Conservation (phyloP, 2,113 vertebrate genomes). For the Corydoras sp. region DNA sequence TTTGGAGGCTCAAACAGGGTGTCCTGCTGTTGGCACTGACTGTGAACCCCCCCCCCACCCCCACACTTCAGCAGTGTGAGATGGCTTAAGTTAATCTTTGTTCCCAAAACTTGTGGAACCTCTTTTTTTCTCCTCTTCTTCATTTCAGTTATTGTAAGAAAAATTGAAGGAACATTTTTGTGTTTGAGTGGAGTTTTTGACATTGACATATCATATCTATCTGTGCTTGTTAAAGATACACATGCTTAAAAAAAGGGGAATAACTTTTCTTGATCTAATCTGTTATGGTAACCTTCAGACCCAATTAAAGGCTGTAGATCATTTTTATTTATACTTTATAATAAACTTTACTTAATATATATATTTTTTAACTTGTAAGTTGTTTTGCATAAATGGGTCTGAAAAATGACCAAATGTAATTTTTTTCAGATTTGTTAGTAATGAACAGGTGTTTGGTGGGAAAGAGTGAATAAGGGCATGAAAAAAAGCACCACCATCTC, state of each 20-base stretch:
- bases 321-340: too few relatives aligned
- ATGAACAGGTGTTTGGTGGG: conserved; percentile 50
- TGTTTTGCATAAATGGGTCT: too few relatives aligned
- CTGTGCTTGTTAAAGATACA: too few relatives aligned
- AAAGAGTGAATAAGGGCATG: conserved; percentile 40
- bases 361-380: too few relatives aligned
- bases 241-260: too few relatives aligned
- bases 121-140: conserved; percentile 38
- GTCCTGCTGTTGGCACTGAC: conserved; percentile 69
- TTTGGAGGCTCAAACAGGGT: conserved; percentile 79
- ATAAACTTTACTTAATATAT: too few relatives aligned
- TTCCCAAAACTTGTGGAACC: conserved; percentile 49
- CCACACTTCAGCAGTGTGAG: conserved; percentile 40
- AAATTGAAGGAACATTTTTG: background rate
- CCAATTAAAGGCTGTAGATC: too few relatives aligned
- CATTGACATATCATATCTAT: too few relatives aligned
- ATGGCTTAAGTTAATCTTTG: conserved; percentile 71
- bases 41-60: conserved; percentile 47
- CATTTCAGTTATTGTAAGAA: conserved; percentile 17
- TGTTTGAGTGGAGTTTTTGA: too few relatives aligned
- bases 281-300: too few relatives aligned
- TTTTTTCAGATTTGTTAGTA: conserved; percentile 14
- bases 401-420: too few relatives aligned
- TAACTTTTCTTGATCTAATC: too few relatives aligned
- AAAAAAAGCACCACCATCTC: conserved; percentile 15